Percentiles rank a stretch among this genome's conserved stretches.
phyloP scores from a whole-genome alignment of 2,888 invertebrate genomes.

The Diogma glabrata region DNA sequence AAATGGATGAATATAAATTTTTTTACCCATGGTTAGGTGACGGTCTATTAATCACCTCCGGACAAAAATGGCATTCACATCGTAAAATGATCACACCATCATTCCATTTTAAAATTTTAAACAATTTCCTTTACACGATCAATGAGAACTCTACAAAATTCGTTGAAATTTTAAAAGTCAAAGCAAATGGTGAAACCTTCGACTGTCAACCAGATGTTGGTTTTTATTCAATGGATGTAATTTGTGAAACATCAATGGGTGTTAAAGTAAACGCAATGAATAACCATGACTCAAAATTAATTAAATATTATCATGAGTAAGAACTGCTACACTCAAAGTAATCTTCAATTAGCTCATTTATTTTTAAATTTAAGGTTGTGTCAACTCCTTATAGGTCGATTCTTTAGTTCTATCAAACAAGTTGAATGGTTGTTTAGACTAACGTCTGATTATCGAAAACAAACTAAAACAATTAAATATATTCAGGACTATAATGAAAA shows the following conservation, averaged over 20 bases:
- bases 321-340: neutral
- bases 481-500: neutral
- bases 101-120: constrained; percentile 41
- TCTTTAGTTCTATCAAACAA: constrained; percentile 27
- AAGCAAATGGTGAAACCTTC: constrained; percentile 27
- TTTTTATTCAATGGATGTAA: constrained; percentile 40
- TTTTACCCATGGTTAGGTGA: constrained; percentile 38
- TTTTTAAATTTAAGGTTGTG: constrained; percentile 22
- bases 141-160: constrained; percentile 39
- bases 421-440: constrained; percentile 27
- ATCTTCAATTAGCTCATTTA: too few relatives aligned
- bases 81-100: constrained; percentile 43
- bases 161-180: constrained; percentile 26
- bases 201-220: constrained; percentile 40
- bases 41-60: constrained; percentile 38
- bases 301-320: neutral
- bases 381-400: constrained; percentile 25
- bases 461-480: constrained; percentile 29
- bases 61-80: constrained; percentile 39
- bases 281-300: neutral
- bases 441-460: constrained; percentile 25
- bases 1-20: constrained; percentile 35
- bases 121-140: constrained; percentile 38
- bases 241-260: constrained; percentile 27
- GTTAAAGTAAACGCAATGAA: neutral